Evolutionary conservation across 1,140 invertebrate genomes (phyloP).

Genomic region (Rhagoletis pomonella): DNA sequence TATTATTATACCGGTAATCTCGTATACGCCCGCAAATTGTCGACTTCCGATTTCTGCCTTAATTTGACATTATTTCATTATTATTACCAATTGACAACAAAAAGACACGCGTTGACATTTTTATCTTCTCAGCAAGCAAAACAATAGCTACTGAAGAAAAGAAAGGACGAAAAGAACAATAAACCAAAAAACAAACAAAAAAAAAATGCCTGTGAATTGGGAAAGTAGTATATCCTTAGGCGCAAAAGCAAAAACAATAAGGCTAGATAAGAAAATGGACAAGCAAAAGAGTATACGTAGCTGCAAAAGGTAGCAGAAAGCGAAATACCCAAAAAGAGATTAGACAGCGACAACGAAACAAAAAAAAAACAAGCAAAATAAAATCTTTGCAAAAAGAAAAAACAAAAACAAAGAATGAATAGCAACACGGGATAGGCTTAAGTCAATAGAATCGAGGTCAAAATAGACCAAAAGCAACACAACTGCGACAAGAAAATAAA

Average conservation of each 20-base stretch:
- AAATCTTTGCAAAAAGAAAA: neutral
- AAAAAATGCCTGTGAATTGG: neutral
- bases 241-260: neutral
- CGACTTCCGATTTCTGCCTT: slow-evolving; percentile 26
- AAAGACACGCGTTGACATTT: slow-evolving; percentile 49
- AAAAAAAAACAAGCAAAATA: neutral
- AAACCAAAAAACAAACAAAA: neutral
- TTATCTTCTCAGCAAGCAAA: slow-evolving; percentile 36
- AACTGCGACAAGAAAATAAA: neutral
- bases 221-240: neutral
- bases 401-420: neutral
- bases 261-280: slow-evolving; percentile 15
- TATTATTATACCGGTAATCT: neutral
- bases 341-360: neutral
- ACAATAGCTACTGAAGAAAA: neutral
- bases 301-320: neutral
- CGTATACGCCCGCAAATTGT: slow-evolving; percentile 19
- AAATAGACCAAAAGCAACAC: too few species aligned
- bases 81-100: slow-evolving; percentile 45
- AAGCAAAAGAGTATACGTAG: neutral
- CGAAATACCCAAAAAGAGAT: slow-evolving; percentile 3
- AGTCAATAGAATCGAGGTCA: neutral
- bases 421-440: neutral
- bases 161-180: neutral
- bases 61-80: slow-evolving; percentile 52